These are phyloP conservation scores for Drosophila anomelani DNA, from an alignment of 2,888 invertebrate species.

Conservation along the genomic window DNA sequence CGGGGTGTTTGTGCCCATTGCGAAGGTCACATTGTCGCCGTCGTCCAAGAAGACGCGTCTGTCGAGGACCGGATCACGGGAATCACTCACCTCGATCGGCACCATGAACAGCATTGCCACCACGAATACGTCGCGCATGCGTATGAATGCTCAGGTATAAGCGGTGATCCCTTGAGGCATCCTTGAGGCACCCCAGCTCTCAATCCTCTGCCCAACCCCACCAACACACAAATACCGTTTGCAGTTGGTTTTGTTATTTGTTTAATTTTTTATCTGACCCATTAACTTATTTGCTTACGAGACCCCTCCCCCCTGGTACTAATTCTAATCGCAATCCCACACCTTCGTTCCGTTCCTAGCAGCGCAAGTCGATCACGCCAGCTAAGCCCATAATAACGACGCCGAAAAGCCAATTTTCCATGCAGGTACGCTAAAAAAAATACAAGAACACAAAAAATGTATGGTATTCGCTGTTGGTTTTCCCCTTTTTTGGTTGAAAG, in stretches of 20 bases:
- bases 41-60: slow-evolving; percentile 88
- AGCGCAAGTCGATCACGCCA: slow-evolving; percentile 82
- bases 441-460: slow-evolving; percentile 11
- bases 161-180: slow-evolving; percentile 40
- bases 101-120: slow-evolving; percentile 87
- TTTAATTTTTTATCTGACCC: slow-evolving; percentile 22
- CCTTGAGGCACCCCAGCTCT: slow-evolving; percentile 2
- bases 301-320: slow-evolving; percentile 41
- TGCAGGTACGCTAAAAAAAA: slow-evolving; percentile 81
- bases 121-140: slow-evolving; percentile 85
- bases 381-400: slow-evolving; percentile 78
- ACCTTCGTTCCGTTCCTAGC: slow-evolving; percentile 56
- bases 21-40: slow-evolving; percentile 95
- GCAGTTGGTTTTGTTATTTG: slow-evolving; percentile 35
- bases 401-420: slow-evolving; percentile 83
- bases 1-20: slow-evolving; percentile 96
- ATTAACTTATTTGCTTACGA: slow-evolving; percentile 22
- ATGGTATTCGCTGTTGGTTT: slow-evolving; percentile 58
- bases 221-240: slow-evolving; percentile 46
- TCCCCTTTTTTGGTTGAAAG: slow-evolving; percentile 17
- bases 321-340: slow-evolving; percentile 54
- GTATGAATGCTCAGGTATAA: slow-evolving; percentile 84
- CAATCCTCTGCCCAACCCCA: not conserved
- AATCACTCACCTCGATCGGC: slow-evolving; percentile 90
- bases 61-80: slow-evolving; percentile 92